These are phyloP conservation scores for Pseudococcus longispinus DNA, from an alignment of 2,888 invertebrate genomes.

Conservation along the genomic window DNA sequence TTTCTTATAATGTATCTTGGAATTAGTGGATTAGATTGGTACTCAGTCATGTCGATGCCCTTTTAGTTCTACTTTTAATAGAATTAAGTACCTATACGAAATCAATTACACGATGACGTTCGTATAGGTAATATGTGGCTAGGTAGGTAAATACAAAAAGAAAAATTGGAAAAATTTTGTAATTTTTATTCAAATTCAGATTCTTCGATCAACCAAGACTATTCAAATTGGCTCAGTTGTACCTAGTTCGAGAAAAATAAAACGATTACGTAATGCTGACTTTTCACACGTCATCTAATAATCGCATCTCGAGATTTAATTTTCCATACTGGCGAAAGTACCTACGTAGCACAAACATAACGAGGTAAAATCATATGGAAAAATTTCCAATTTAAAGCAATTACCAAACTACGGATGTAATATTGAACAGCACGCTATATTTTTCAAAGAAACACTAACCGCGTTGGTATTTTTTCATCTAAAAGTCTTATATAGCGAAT, in stretches of 20 bases:
- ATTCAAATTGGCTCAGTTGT: too few relatives aligned
- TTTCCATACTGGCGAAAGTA: not conserved
- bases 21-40: not conserved
- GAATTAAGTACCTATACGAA: not conserved
- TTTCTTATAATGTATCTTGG: not conserved
- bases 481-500: not conserved
- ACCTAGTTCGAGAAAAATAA: too few relatives aligned
- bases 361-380: not conserved
- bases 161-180: too few relatives aligned
- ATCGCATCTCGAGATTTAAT: not conserved
- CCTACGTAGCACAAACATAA: not conserved
- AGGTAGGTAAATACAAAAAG: too few relatives aligned
- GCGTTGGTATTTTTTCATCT: constrained; percentile 8
- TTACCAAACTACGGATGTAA: not conserved
- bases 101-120: not conserved
- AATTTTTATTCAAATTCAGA: too few relatives aligned
- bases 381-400: constrained; percentile 7
- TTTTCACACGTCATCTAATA: too few relatives aligned
- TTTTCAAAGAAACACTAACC: not conserved
- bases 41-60: not conserved
- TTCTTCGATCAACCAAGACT: too few relatives aligned
- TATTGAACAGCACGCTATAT: not conserved
- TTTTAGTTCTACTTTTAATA: not conserved
- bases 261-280: too few relatives aligned
- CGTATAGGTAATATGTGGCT: too few relatives aligned